phyloP scores from a whole-genome alignment of 1,140 invertebrate species.

The Melitaea cinxia region DNA sequence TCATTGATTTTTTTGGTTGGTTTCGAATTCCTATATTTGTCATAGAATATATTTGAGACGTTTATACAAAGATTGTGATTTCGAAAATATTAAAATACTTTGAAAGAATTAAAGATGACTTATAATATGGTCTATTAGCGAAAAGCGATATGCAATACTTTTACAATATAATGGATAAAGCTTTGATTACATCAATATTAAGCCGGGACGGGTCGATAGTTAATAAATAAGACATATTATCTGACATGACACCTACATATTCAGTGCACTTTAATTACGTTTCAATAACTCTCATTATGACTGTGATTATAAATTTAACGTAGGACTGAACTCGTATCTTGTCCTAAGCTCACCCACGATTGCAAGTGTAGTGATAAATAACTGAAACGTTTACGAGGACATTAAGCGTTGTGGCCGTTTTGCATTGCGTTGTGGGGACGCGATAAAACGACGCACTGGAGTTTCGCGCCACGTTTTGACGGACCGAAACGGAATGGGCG shows the following conservation, averaged over 20 bases:
- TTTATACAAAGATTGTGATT: too few species aligned
- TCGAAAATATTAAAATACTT: too few species aligned
- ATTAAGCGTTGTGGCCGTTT: constrained; percentile 56
- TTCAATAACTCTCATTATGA: constrained; percentile 11
- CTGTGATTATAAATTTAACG: constrained; percentile 27
- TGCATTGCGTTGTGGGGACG: constrained; percentile 46
- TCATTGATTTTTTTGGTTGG: background rate
- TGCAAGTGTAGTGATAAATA: constrained; percentile 48
- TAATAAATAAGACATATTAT: background rate
- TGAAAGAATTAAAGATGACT: too few species aligned
- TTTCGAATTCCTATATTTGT: too few species aligned
- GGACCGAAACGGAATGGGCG: constrained; percentile 48
- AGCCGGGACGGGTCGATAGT: background rate
- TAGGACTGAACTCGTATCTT: constrained; percentile 20
- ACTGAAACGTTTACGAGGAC: constrained; percentile 58
- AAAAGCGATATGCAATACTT: too few species aligned
- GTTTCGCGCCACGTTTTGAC: constrained; percentile 55
- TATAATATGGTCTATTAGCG: too few species aligned
- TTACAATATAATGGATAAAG: too few species aligned
- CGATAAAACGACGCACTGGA: constrained; percentile 56
- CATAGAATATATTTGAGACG: too few species aligned
- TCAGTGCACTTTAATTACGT: constrained; percentile 19
- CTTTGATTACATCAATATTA: background rate
- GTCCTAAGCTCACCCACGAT: constrained; percentile 41
- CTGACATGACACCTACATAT: background rate